Base-by-base conservation (phyloP, 2,888 invertebrate species). In the Dryobota labecula region DNA sequence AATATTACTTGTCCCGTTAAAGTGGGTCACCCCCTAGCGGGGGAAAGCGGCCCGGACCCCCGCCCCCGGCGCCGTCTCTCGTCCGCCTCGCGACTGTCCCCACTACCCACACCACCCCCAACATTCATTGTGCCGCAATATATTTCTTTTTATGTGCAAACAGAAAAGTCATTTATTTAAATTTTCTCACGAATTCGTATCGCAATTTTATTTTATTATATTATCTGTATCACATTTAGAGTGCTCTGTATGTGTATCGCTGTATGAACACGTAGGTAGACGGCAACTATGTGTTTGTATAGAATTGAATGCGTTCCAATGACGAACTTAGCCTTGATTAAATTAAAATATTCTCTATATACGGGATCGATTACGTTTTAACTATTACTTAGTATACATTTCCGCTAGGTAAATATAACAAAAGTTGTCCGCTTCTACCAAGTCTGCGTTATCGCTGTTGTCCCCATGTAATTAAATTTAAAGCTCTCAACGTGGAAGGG, bases 121-220 rank as follows among this genome's bases (percentile, higher is more conserved):
- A 95, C 95, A 96, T 95, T 95, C 95, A 95, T 95, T 95, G 95
- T 95, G 95, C 96, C 95, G 95, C 95, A 96, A 96, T 96, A 96
- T 96, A 96, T 95, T 96, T 96, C 95, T 95, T 96, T 96, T 96
- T 96, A 96, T 96, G 96, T 96, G 95, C 95, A 96, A 96, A 96
- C 95, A 95, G 95, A 96, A 95, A 95, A 95, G 95, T 95, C 95
- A 95, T 95, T 95, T 96, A 95, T 96, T 95, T 95, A 96, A 96
- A 96, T 95, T 95, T 95, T 95, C 95, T 95, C 95, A 95, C 95
- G 96, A 96, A 95, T 96, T 95, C 95, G 94, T 94, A 95, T 95
- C 92, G 95, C 95, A 95, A 95, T 96, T 96, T 95, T 94, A 95
- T 96, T 95, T 94, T 95, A 95, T 95, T 95, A 95, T 94, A 95